Evolutionary conservation across 2,113 vertebrate genomes (phyloP), one percentile per base, ranked within the genome.

Genomic region (Melanotaenia duboulayi): DNA sequence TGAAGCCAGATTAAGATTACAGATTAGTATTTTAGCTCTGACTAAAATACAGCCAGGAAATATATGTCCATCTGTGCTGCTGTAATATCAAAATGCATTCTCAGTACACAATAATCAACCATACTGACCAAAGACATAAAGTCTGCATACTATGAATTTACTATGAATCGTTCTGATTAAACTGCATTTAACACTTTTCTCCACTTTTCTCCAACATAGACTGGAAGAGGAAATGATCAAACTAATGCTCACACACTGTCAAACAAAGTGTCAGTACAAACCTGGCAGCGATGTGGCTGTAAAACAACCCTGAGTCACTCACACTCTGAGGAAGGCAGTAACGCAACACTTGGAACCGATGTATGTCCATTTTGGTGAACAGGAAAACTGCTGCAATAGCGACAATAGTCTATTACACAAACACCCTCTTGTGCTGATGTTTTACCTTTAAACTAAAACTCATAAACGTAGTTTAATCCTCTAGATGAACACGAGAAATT

Each of bases 321-420:
- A 93, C 83, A 42, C 92, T 92, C 85, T 92, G 91, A 20, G 92
- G 92, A 56, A 94, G 86, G 76, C 90, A 92, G 82, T 90, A 93
- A 25, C 88, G 86, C 32, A 91, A 35, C 40, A 85, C 86, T 57
- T 91, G 91, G 23, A 89, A 22, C 24, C 74, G 89, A 61, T 86
- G 84, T 44, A 88, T 56, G 58, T 94, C 91, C 91, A 94, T 94
- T 67, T 85, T 71, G 63, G 60, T 42, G 14, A 67, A 65, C 2
- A 49, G 55, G 32, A 60, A 69, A 72, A 48, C 63, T 46, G 57
- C 23, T 58, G n/a, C 10, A 37, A 24, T 35, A 35, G 37, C 52
- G 35, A 35, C 57, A 46, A 48, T 35, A 8, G 16, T 68, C 56
- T 80, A 67, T 16, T 35, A 52, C 56, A 68, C 42, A 73, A 56